Base-by-base conservation (phyloP, 2,113 vertebrate genomes). In the Atlantisia rogersi region DNA sequence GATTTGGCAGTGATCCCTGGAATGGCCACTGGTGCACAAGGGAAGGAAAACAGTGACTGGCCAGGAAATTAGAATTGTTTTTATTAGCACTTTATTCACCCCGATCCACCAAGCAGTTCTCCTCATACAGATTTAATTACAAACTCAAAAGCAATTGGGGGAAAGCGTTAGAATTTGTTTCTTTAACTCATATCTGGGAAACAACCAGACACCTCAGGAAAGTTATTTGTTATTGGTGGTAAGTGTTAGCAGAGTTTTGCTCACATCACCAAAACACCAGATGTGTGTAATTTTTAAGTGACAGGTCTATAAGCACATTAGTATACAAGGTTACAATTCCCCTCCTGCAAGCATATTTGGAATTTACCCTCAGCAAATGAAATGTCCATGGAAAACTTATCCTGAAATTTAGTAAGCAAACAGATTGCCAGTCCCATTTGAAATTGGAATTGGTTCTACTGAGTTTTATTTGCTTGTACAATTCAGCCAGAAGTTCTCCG, bases 51-150 rank as follows among this genome's bases (percentile, higher is more conserved):
- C 32, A 63, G 68, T 24, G 56, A 93, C 56, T 64, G 26, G 32
- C 8, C 68, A 78, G 82, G 88, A 95, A 96, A 95, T 95, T 53
- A 77, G 55, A 63, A 44, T 21, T 94, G 64, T 21, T 90, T 96
- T 93, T 92, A 92, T 86, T 60, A 95, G 52, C 39, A 44, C 46
- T 96, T 91, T 88, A 60, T 84, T 92, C 80, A 90, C 52, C 24
- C 32, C n/a, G 53, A 48, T 82, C 48, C 74, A 84, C 29, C n/a
- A 58, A 48, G 17, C 32, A 62, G 26, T 82, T 86, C 29, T 90
- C 70, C 58, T 73, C 82, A 76, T 84, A 83, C 0, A 39, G 56
- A 76, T 68, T 92, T 90, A 88, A 86, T 94, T 88, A 93, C 74
- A 53, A 88, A 84, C 15, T 84, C 88, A 88, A 82, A 92, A 75